Evolutionary conservation across 2,797 vertebrate species (phyloP).

Genomic region (Basileuterus tristriatus): DNA sequence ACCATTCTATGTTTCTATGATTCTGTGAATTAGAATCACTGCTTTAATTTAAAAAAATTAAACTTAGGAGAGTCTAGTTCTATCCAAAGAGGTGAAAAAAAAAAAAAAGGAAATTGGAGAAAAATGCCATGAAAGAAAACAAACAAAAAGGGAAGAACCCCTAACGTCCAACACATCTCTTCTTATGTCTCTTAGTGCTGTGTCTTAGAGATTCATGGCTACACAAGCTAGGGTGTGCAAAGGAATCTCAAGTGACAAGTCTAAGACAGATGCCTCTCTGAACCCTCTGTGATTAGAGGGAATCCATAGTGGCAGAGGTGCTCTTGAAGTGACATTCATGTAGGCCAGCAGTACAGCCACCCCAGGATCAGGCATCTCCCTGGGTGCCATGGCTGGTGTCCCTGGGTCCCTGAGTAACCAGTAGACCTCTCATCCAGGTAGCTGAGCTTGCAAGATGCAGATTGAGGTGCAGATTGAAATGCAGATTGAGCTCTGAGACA

Average conservation of each 20-base stretch:
- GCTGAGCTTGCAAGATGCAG: background rate
- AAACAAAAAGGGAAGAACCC: background rate
- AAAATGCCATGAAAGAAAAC: background rate
- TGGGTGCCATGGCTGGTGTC: rapidly evolving
- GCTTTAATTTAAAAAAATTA: background rate
- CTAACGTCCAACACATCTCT: background rate
- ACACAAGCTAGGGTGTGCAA: background rate
- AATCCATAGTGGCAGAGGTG: background rate
- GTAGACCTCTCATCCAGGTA: background rate
- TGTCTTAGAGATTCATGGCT: background rate
- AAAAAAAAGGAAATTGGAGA: background rate
- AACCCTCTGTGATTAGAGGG: background rate
- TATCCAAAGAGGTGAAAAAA: background rate
- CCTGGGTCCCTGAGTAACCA: background rate
- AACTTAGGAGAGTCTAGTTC: background rate
- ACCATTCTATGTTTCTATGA: background rate
- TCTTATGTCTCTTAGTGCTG: background rate
- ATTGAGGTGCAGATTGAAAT: background rate
- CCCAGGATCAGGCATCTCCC: background rate
- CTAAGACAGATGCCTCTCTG: background rate
- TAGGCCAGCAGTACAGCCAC: background rate
- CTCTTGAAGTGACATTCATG: background rate
- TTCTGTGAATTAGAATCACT: background rate
- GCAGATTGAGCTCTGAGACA: background rate
- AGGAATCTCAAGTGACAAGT: background rate